phyloP scores from a whole-genome alignment of 2,888 invertebrate species.

The Minunthozetes semirufus region DNA sequence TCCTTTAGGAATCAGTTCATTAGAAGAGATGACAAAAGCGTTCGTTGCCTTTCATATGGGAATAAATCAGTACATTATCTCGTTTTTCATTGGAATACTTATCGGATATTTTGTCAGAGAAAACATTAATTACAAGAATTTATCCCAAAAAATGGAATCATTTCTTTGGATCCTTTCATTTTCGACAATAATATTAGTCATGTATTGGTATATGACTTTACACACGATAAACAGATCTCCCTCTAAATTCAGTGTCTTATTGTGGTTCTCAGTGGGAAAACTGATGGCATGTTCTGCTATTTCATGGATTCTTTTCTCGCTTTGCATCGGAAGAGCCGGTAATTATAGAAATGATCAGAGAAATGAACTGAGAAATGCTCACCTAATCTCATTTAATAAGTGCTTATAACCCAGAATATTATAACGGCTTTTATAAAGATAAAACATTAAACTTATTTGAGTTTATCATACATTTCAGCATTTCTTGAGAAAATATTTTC shows the following conservation, averaged over 20 bases:
- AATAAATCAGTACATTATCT: slow-evolving; percentile 32
- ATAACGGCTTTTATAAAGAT: too few relatives aligned
- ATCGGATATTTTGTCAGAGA: slow-evolving; percentile 25
- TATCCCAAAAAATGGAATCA: background rate
- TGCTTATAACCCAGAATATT: too few relatives aligned
- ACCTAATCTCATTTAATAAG: too few relatives aligned
- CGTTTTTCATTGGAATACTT: slow-evolving; percentile 31
- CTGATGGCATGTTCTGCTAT: slow-evolving; percentile 27
- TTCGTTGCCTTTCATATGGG: slow-evolving; percentile 36
- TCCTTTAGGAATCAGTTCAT: slow-evolving; percentile 12
- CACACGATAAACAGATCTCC: slow-evolving; percentile 23
- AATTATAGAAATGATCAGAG: background rate
- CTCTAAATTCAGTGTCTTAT: slow-evolving; percentile 4
- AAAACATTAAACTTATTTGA: too few relatives aligned
- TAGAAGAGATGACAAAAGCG: slow-evolving; percentile 31
- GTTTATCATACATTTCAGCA: background rate
- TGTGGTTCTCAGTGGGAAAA: slow-evolving; percentile 33
- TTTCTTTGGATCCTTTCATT: slow-evolving; percentile 28
- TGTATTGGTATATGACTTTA: slow-evolving; percentile 29
- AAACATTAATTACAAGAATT: background rate
- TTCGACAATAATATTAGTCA: background rate
- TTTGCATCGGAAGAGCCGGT: slow-evolving; percentile 34
- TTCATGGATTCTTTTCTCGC: slow-evolving; percentile 26
- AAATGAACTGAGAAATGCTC: too few relatives aligned
- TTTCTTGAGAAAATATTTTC: slow-evolving; percentile 8